A percentile compares a stretch with the other conserved stretches of the same genome.
Evolutionary conservation across 2,888 invertebrate genomes (phyloP).

Genomic region (Dynastes hyllus): DNA sequence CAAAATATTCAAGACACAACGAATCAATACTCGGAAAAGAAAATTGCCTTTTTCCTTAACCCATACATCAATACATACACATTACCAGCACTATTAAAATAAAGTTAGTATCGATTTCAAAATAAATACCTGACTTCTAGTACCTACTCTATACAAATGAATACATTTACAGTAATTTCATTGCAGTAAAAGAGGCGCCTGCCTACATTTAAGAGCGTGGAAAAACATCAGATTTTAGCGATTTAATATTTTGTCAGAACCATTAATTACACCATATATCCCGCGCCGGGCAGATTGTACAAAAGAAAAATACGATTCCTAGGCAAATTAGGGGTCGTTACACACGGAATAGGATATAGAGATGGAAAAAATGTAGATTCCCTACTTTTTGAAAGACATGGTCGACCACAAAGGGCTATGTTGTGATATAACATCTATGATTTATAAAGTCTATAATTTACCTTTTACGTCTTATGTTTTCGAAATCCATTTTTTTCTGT

Average conservation of each 20-base stretch:
- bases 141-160: not conserved
- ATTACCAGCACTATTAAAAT: not conserved
- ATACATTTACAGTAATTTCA: not conserved
- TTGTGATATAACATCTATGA: slow-evolving; percentile 18
- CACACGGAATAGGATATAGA: slow-evolving; percentile 29
- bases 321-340: slow-evolving; percentile 35
- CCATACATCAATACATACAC: not conserved
- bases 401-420: slow-evolving; percentile 13
- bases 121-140: too few species aligned
- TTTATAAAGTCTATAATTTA: slow-evolving; percentile 24
- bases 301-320: slow-evolving; percentile 42
- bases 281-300: slow-evolving; percentile 29
- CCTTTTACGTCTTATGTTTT: slow-evolving; percentile 12
- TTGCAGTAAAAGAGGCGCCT: not conserved
- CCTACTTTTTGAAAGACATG: slow-evolving; percentile 28
- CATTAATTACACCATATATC: slow-evolving; percentile 34
- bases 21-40: not conserved
- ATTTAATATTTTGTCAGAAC: slow-evolving; percentile 33
- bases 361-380: slow-evolving; percentile 31
- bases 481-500: not conserved
- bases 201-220: not conserved
- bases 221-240: slow-evolving; percentile 12
- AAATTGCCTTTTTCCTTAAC: not conserved
- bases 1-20: too few species aligned
- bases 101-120: slow-evolving; percentile 15